These are phyloP conservation scores for Mylabris phalerata DNA, from an alignment of 1,140 invertebrate genomes.

Conservation along the genomic window DNA sequence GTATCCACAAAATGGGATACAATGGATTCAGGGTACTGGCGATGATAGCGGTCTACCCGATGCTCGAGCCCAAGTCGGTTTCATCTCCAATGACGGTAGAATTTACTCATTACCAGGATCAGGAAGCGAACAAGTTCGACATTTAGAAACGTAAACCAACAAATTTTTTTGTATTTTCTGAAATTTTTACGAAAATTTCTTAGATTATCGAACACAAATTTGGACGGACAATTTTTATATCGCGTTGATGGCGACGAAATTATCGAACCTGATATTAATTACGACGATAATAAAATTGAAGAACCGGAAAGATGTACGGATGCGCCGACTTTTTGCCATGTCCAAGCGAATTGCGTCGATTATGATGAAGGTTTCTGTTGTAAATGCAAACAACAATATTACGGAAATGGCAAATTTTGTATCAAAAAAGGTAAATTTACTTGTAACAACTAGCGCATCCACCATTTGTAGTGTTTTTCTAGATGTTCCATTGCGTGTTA, in stretches of 20 bases:
- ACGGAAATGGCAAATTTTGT: slow-evolving; percentile 88
- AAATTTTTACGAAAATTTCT: slow-evolving; percentile 28
- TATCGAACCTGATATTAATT: slow-evolving; percentile 56
- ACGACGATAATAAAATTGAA: slow-evolving; percentile 37
- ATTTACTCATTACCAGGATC: slow-evolving; percentile 70
- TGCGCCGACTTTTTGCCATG: slow-evolving; percentile 65
- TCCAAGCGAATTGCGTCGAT: slow-evolving; percentile 75
- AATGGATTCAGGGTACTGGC: slow-evolving; percentile 78
- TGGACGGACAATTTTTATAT: slow-evolving; percentile 78
- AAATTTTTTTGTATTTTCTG: background rate
- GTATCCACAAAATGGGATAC: slow-evolving; percentile 79
- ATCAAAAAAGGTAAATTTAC: slow-evolving; percentile 62
- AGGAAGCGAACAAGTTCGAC: slow-evolving; percentile 76
- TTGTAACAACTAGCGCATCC: background rate
- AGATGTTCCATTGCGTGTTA: slow-evolving; percentile 76
- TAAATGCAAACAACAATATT: slow-evolving; percentile 68
- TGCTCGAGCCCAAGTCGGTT: slow-evolving; percentile 86
- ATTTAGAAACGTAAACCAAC: slow-evolving; percentile 58
- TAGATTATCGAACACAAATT: slow-evolving; percentile 77
- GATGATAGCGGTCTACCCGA: slow-evolving; percentile 63
- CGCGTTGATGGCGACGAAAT: slow-evolving; percentile 65
- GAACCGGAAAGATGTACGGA: slow-evolving; percentile 46
- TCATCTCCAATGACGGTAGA: slow-evolving; percentile 73
- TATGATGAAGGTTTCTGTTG: slow-evolving; percentile 83
- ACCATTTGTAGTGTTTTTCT: slow-evolving; percentile 7